Evolutionary conservation across 1,140 invertebrate species (phyloP), one percentile per base, ranked within the genome.

Genomic region (Popillia japonica): DNA sequence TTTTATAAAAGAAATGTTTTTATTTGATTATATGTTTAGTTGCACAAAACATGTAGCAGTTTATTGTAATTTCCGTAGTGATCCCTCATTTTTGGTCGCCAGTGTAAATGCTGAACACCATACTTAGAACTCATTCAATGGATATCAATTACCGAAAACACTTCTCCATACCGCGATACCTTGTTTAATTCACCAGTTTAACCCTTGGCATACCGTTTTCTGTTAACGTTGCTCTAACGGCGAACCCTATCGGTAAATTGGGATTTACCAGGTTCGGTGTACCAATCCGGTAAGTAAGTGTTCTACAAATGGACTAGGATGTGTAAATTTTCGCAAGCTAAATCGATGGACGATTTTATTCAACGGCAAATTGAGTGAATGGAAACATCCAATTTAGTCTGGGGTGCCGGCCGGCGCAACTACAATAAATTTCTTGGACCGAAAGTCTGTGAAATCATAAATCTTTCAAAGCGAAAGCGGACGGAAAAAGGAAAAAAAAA

Each of bases 331-430:
- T 55, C 48, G 48, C 17, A 55, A 17, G 22, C n/a, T 8, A 40
- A 72, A 72, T 22, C 64, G 64, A 72, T 40, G 64, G 22, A 9
- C 20, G 64, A 75, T 78, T 78, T 74, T 75, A 78, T 78, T 75
- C 72, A 78, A 78, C 77, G 77, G 77, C 77, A 78, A 78, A 78
- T 78, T 78, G 77, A 75, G 42, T 75, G 77, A 78, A 78, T 78
- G 77, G 61, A 73, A 75, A 78, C 77, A 78, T 74, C 41, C 77
- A 78, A 78, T 78, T 78, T 78, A 64, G 77, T 72, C 72, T 27
- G 41, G 17, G 48, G 48, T 55, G 17, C 48, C 48, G 48, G 48
- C 14, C 48, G 6, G 6, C 17, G 48, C 59, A 3, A 72, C 41
- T 68, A 72, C 77, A 78, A 78, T 78, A 78, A 78, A 78, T 78